Percentiles rank a stretch among this genome's conserved stretches.
Evolutionary conservation across 2,888 invertebrate genomes (phyloP).

Genomic region (Morpho helenor): DNA sequence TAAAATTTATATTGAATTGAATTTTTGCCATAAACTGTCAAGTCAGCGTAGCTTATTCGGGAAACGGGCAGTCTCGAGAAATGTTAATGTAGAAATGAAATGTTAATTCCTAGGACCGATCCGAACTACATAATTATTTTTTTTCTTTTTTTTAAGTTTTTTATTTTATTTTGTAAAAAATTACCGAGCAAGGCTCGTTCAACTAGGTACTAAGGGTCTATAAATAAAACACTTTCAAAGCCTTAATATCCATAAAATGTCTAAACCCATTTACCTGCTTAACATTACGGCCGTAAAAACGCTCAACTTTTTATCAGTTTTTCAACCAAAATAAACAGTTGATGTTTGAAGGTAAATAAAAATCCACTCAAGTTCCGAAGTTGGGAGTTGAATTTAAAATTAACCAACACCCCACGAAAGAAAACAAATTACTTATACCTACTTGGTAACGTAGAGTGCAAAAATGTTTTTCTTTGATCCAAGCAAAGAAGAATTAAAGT

Average conservation of each 20-base stretch:
- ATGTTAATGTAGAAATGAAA: no score
- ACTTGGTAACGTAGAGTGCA: constrained; percentile 8
- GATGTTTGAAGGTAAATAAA: constrained; percentile 16
- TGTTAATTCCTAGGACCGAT: no score
- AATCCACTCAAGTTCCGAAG: constrained; percentile 17
- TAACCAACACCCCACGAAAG: constrained; percentile 12
- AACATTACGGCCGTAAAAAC: constrained; percentile 6
- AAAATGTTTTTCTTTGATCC: constrained; percentile 10
- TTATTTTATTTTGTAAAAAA: no score
- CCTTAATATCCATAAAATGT: background rate
- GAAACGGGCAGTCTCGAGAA: no score
- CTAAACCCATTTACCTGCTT: background rate
- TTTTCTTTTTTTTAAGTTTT: no score
- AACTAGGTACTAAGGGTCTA: no score
- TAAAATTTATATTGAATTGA: no score
- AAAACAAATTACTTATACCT: constrained; percentile 15
- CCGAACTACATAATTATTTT: no score
- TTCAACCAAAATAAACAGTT: constrained; percentile 18
- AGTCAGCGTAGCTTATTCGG: no score
- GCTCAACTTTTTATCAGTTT: constrained; percentile 8
- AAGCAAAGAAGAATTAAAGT: background rate
- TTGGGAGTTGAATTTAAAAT: constrained; percentile 21
- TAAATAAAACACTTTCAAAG: no score
- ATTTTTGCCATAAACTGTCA: no score
- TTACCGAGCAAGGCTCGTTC: no score